Evolutionary conservation across 2,797 vertebrate genomes (phyloP), one percentile per base, ranked within the genome.

Genomic region (Adrianichthys oophorus): DNA sequence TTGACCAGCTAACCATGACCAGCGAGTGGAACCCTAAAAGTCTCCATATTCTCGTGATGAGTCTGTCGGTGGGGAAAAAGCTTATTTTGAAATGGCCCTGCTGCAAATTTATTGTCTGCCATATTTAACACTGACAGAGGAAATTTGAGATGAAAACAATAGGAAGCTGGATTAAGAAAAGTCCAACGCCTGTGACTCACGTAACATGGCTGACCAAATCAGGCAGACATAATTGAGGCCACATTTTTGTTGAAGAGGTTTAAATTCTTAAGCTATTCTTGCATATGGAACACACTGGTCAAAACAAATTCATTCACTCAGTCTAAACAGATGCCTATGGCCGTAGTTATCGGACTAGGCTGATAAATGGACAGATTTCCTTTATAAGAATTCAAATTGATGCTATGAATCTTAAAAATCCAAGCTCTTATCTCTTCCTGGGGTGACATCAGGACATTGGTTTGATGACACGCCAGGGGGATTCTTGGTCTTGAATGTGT

Each of bases 171-270:
- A 79, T 55, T 71, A 68, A 65, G 41, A 62, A 54, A 64, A 59
- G 68, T 65, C 48, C 19, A 72, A 61, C 24, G 26, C 44, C 72
- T 41, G 66, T 79, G 85, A 89, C 63, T 85, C 80, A 86, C 42
- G 55, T 67, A 50, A 68, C 55, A 43, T 65, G 72, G 66, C 44
- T 78, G 63, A 76, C 75, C 61, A 76, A 77, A 79, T 85, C 74
- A 67, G 61, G 80, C 26, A 52, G 68, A 70, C 55, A 47, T 87
- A 90, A 89, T 85, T 86, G 63, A 89, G 81, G 80, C 76, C 88
- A 90, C 84, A 80, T 84, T 87, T 72, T 73, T 76, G 59, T 40
- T 60, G 72, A 64, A 65, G 68, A 87, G 72, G 65, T 70, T 62
- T 59, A 55, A 80, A 80, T 81, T 85, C 84, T 71, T 65, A 54